Percentiles rank a stretch among this genome's conserved stretches.
Conservation (phyloP, 2,113 vertebrate genomes). For the Rhinoderma darwinii region DNA sequence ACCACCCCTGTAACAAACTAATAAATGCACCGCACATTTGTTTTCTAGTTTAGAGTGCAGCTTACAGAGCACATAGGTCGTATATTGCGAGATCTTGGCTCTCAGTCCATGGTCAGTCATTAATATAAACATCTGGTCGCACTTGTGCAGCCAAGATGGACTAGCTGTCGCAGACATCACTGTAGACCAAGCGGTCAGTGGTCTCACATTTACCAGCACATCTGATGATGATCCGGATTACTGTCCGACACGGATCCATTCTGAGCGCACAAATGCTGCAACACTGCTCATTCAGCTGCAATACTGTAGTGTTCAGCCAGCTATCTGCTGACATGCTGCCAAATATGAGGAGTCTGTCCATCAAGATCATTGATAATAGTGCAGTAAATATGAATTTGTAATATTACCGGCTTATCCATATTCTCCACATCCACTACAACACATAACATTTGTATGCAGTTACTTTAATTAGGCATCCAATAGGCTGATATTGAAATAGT, state of each 20-base stretch:
- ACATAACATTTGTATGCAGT: not conserved
- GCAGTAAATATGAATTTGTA: not conserved
- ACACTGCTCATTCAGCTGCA: not conserved
- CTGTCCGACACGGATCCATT: not conserved
- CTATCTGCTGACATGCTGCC: not conserved
- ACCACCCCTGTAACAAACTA: too few species aligned
- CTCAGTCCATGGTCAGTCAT: too few species aligned
- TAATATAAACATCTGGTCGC: not conserved
- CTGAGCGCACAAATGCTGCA: not conserved
- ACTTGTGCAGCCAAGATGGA: not conserved
- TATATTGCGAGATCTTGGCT: not conserved
- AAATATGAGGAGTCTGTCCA: not conserved
- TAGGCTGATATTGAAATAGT: not conserved
- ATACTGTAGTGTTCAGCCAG: not conserved
- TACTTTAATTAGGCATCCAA: not conserved
- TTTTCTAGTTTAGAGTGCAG: too few species aligned
- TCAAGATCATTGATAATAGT: not conserved
- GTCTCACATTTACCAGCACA: not conserved
- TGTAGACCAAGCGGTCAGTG: not conserved
- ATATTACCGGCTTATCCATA: not conserved
- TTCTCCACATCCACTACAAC: not conserved
- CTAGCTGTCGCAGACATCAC: not conserved
- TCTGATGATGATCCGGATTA: slow-evolving; percentile 6
- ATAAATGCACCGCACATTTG: too few species aligned
- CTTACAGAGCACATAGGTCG: not conserved